These are phyloP conservation scores for Arrhamphus sclerolepis DNA, from an alignment of 2,797 vertebrate genomes.

Conservation along the genomic window DNA sequence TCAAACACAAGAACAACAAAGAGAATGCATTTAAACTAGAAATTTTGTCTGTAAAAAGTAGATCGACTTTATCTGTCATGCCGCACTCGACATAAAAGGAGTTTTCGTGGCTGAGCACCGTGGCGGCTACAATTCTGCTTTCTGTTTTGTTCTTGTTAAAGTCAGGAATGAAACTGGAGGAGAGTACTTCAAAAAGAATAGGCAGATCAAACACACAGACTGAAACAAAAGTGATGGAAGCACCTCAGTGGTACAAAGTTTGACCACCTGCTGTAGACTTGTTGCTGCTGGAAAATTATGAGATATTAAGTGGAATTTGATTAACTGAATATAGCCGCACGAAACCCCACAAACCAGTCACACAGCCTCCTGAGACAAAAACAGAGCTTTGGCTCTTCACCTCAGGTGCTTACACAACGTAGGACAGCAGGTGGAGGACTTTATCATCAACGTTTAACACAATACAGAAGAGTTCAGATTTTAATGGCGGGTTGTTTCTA, in stretches of 20 bases:
- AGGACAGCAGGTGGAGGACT: slow-evolving; percentile 8
- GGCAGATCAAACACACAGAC: slow-evolving; percentile 64
- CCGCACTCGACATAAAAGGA: slow-evolving; percentile 58
- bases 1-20: slow-evolving; percentile 50
- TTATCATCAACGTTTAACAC: slow-evolving; percentile 18
- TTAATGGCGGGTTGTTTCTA: slow-evolving; percentile 6
- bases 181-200: slow-evolving; percentile 77
- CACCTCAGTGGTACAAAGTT: slow-evolving; percentile 57
- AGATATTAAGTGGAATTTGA: too few relatives aligned
- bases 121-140: slow-evolving; percentile 65
- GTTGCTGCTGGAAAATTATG: slow-evolving; percentile 59
- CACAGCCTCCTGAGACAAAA: slow-evolving; percentile 26
- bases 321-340: too few relatives aligned
- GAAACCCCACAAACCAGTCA: background rate
- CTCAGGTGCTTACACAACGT: slow-evolving; percentile 18
- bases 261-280: slow-evolving; percentile 58
- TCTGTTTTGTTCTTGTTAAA: slow-evolving; percentile 76
- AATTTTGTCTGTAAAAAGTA: slow-evolving; percentile 41
- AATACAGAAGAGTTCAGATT: slow-evolving; percentile 9
- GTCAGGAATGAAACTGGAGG: slow-evolving; percentile 60
- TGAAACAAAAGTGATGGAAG: slow-evolving; percentile 33
- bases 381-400: slow-evolving; percentile 7
- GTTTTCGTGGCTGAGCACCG: slow-evolving; percentile 46
- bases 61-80: slow-evolving; percentile 56
- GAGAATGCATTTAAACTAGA: slow-evolving; percentile 58